Evolutionary conservation across 2,888 invertebrate genomes (phyloP).

Genomic region (Dermolepida albohirtum): DNA sequence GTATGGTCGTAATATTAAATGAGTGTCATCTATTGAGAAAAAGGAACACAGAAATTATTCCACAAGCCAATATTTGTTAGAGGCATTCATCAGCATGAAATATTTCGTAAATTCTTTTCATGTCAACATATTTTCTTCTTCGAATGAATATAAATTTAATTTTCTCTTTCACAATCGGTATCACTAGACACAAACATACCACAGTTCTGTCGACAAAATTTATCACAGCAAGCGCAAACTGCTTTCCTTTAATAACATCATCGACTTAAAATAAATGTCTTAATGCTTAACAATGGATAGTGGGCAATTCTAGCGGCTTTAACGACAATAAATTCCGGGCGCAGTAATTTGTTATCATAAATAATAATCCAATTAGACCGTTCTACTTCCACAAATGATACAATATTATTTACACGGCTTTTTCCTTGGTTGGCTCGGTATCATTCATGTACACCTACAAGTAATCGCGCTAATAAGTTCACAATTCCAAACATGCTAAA

Average conservation of each 20-base stretch:
- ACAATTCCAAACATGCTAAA: constrained; percentile 25
- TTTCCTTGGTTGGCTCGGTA: constrained; percentile 1
- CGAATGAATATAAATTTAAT: constrained; percentile 26
- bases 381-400: constrained; percentile 46
- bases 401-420: constrained; percentile 40
- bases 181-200: neutral
- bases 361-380: constrained; percentile 49
- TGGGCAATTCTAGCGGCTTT: constrained; percentile 34
- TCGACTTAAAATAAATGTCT: constrained; percentile 37
- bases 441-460: constrained; percentile 23
- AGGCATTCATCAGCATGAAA: too few species aligned
- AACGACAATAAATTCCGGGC: constrained; percentile 40
- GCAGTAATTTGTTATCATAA: constrained; percentile 42
- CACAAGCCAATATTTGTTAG: too few species aligned
- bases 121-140: neutral
- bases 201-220: constrained; percentile 15
- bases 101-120: too few species aligned
- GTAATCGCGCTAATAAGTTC: constrained; percentile 24
- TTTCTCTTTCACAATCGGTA: constrained; percentile 26
- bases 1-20: too few species aligned
- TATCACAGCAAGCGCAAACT: constrained; percentile 19
- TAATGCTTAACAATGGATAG: constrained; percentile 41
- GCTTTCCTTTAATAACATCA: constrained; percentile 24
- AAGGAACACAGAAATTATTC: too few species aligned
- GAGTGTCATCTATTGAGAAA: too few species aligned